Percentiles rank a stretch among this genome's conserved stretches.
These are phyloP conservation scores for Eidolon dupreanum DNA, from an alignment of 2,797 vertebrate genomes.

Conservation along the genomic window DNA sequence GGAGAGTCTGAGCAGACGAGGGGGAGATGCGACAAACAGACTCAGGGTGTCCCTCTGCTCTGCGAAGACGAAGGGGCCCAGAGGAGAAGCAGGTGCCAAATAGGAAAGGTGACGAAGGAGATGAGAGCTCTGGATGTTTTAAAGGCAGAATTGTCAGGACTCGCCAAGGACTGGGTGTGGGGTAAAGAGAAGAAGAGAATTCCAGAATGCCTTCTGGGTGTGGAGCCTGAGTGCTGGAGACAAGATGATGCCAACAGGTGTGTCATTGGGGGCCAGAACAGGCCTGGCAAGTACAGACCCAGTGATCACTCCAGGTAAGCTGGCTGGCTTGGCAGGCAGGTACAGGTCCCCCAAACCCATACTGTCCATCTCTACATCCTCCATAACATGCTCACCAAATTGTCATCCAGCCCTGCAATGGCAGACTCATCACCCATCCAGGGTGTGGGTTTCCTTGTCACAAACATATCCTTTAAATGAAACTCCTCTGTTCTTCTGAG, in stretches of 20 bases:
- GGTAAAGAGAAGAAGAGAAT: background rate
- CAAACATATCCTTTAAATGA: accelerated
- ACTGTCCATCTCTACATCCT: accelerated
- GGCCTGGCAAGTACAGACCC: no score
- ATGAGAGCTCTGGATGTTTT: background rate
- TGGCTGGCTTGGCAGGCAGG: background rate
- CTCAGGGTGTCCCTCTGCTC: background rate
- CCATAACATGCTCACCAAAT: accelerated
- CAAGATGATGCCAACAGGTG: background rate
- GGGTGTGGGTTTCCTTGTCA: background rate
- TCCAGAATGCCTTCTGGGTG: background rate
- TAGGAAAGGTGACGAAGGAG: accelerated
- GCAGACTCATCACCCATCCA: background rate
- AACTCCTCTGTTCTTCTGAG: background rate
- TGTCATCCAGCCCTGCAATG: accelerated
- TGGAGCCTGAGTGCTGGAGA: background rate
- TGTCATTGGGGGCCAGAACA: background rate
- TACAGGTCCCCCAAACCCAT: background rate
- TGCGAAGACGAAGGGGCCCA: background rate
- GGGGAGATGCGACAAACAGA: accelerated
- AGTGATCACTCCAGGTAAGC: no score
- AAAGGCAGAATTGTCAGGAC: background rate
- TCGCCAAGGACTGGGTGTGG: background rate
- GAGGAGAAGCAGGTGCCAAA: background rate
- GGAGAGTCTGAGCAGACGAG: background rate